Percentiles rank a stretch among this genome's conserved stretches.
These are phyloP conservation scores for Amyelois transitella DNA, from an alignment of 1,140 invertebrate species.

Conservation along the genomic window DNA sequence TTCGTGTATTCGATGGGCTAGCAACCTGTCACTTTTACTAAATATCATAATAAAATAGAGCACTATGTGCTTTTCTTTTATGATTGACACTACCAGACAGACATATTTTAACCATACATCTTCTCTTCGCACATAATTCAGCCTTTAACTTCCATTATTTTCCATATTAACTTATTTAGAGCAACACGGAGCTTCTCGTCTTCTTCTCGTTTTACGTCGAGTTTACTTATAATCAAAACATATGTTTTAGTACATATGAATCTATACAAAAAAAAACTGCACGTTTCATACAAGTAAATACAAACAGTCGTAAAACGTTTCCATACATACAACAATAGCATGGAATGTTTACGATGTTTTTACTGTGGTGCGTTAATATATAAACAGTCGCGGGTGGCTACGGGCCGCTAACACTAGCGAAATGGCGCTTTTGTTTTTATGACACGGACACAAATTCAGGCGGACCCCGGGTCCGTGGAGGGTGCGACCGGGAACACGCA, in stretches of 20 bases:
- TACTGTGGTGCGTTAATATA: constrained; percentile 17
- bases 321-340: constrained; percentile 19
- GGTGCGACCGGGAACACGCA: background rate
- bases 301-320: constrained; percentile 10
- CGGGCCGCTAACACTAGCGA: background rate
- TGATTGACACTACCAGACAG: too few species aligned
- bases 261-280: background rate
- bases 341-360: constrained; percentile 21
- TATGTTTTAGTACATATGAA: background rate
- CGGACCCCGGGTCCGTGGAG: background rate
- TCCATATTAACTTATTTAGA: too few species aligned
- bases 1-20: too few species aligned
- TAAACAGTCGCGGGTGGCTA: constrained; percentile 10
- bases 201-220: too few species aligned
- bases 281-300: constrained; percentile 4
- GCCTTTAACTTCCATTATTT: too few species aligned
- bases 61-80: too few species aligned
- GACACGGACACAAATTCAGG: background rate
- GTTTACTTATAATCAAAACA: background rate
- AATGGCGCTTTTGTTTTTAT: constrained; percentile 4
- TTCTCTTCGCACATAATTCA: too few species aligned
- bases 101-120: too few species aligned
- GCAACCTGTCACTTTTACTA: too few species aligned
- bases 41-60: too few species aligned
- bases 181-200: too few species aligned